These are phyloP conservation scores for Carterocephalus palaemon DNA, from an alignment of 2,888 invertebrate genomes.

Conservation along the genomic window DNA sequence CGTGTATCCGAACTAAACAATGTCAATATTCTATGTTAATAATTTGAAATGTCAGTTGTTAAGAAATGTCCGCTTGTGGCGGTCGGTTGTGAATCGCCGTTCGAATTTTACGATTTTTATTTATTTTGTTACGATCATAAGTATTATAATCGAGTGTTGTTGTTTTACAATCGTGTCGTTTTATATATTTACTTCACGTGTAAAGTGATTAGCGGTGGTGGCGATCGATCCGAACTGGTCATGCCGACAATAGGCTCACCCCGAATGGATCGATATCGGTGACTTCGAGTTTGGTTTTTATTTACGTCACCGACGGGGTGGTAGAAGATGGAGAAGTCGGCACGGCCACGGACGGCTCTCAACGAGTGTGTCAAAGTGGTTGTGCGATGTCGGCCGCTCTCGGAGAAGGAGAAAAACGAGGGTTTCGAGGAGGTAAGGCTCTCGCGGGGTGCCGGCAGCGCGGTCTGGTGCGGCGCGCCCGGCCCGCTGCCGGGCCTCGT, in stretches of 20 bases:
- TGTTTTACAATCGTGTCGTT: slow-evolving; percentile 40
- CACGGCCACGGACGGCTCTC: slow-evolving; percentile 72
- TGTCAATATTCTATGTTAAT: slow-evolving; percentile 13
- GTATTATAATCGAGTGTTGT: slow-evolving; percentile 55
- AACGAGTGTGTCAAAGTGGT: slow-evolving; percentile 97
- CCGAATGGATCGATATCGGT: slow-evolving; percentile 76
- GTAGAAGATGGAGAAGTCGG: slow-evolving; percentile 71
- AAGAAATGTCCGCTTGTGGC: slow-evolving; percentile 53
- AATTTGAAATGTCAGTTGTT: slow-evolving; percentile 56
- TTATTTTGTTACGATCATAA: slow-evolving; percentile 60
- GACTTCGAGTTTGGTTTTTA: slow-evolving; percentile 57
- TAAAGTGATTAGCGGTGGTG: slow-evolving; percentile 31
- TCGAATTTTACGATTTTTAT: slow-evolving; percentile 66
- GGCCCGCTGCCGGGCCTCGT: slow-evolving; percentile 20
- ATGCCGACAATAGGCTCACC: slow-evolving; percentile 59
- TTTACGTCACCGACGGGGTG: slow-evolving; percentile 49
- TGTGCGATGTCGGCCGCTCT: slow-evolving; percentile 97
- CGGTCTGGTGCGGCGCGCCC: slow-evolving; percentile 50
- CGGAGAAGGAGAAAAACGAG: slow-evolving; percentile 88
- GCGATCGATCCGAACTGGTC: slow-evolving; percentile 55
- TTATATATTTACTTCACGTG: slow-evolving; percentile 38
- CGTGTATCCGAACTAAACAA: slow-evolving; percentile 10
- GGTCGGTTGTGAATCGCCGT: slow-evolving; percentile 48
- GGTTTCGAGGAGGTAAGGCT: slow-evolving; percentile 83
- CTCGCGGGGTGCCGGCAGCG: no score